These are phyloP conservation scores for Drosophila erecta DNA, from an alignment of 1,140 invertebrate genomes.

Conservation along the genomic window DNA sequence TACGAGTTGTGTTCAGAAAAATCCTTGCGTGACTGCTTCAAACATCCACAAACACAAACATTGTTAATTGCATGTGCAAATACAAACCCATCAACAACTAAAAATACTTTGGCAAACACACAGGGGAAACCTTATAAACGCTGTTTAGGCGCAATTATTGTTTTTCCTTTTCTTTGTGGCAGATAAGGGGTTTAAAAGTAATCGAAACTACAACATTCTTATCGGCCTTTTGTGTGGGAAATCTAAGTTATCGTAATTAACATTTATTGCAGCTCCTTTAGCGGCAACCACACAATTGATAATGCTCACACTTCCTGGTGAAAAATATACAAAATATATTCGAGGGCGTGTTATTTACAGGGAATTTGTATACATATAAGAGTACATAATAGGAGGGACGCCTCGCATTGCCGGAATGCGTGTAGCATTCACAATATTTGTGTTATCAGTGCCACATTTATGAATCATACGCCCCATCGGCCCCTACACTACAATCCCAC, in stretches of 20 bases:
- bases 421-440: constrained; percentile 10
- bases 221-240: neutral
- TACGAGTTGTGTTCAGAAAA: constrained; percentile 26
- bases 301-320: constrained; percentile 22
- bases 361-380: neutral
- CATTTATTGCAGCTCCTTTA: constrained; percentile 3
- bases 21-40: constrained; percentile 41
- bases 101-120: constrained; percentile 70
- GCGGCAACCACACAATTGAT: constrained; percentile 27
- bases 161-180: constrained; percentile 2
- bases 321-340: constrained; percentile 12
- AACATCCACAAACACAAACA: constrained; percentile 43
- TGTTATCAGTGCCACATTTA: constrained; percentile 19
- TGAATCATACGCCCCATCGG: constrained; percentile 29
- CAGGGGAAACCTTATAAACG: constrained; percentile 62
- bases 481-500: too few species aligned
- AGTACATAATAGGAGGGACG: constrained; percentile 4
- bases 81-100: constrained; percentile 49
- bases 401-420: constrained; percentile 25
- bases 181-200: neutral
- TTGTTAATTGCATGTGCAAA: constrained; percentile 58
- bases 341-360: constrained; percentile 28
- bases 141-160: constrained; percentile 66
- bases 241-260: constrained; percentile 7
- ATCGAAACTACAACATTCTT: constrained; percentile 1